Base-by-base conservation (phyloP, 2,888 invertebrate genomes). In the Hesperia comma region DNA sequence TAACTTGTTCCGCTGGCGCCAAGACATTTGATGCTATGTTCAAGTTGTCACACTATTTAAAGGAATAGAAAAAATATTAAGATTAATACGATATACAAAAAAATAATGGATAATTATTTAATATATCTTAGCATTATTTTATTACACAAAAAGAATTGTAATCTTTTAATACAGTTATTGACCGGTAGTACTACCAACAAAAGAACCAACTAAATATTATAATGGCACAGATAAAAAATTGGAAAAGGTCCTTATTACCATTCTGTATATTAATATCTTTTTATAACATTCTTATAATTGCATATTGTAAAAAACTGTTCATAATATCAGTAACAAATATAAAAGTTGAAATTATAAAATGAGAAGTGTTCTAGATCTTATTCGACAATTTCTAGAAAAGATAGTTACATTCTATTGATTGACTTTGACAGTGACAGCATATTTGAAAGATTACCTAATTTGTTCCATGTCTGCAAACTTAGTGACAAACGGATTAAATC, bases 1-100 rank as follows among this genome's bases (percentile, higher is more conserved):
- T 75, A 81, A 79, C 79, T 80, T 84, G 81, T 88, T 91, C 88
- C 90, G 88, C 86, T 92, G 90, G 74, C 74, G 74, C 74, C 74
- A 74, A 74, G 63, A 69, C 63, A 67, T 70, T 71, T 54, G 69
- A 67, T 61, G 51, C 69, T 70, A 70, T 56, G 5, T 69, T 56
- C 26, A 63, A 61, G 55, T 49, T 70, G 70, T 54, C 43, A 61
- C 14, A 10, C 40, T 12, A 46, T 61, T 26, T 10, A 33, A 54
- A 19, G 46, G 54, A 14, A 51, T 26, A 19, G 12, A 37, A 15
- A 14, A 19, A 49, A 19, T 8, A 49, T 49, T 49, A 19, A 49
- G 19, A 49, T 49, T 10, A 19, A 19, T 10, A n/a, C 1, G 8
- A 12, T 2, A 3, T 19, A 19, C 5, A 26, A 26, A 26, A 26